Evolutionary conservation across 2,888 invertebrate genomes (phyloP), one percentile per base, ranked within the genome.

Genomic region (Pristionchus fissidentatus): DNA sequence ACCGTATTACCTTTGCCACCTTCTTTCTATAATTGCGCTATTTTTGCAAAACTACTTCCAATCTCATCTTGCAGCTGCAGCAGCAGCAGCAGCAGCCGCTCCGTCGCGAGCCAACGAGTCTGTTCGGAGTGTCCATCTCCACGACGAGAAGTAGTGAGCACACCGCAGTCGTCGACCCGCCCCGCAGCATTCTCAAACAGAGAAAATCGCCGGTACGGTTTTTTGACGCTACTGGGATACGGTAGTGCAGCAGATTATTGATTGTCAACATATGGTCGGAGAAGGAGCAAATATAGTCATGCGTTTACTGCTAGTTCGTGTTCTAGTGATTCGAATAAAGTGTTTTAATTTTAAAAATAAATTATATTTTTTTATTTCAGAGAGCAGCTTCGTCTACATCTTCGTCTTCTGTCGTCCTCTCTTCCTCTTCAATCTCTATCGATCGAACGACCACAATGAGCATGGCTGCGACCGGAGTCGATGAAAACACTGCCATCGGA

Each of bases 101-200:
- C 46, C 75, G 46, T 75, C 46, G 46, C 46, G 75, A 75, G 10
- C 13, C 46, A 15, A 19, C 46, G 3, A 26, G 46, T 29, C 75
- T 66, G 15, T 29, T 66, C 35, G 35, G n/a, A n/a, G n/a, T n/a
- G 15, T 66, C 66, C 19, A 1, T 38, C 38, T 8, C 5, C 15
- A 35, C 22, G 32, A 13, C 32, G 10, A 35, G 32, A 32, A 62
- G 15, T 26, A 26, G 26, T 57, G 32, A 26, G 35, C n/a, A 29
- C 26, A 41, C 22, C 35, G 32, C 43, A 15, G 5, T 73, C 43
- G 13, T 26, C 32, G 75, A 75, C 19, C 75, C 75, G 13, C 75
- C 75, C 4, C 43, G 75, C 43, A 75, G 75, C 29, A 75, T 75
- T 8, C 75, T 75, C 22, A 75, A 75, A n/a, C 75, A 75, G 75